These are phyloP conservation scores for Coregonus ussuriensis DNA, from an alignment of 2,797 vertebrate species.

Conservation along the genomic window DNA sequence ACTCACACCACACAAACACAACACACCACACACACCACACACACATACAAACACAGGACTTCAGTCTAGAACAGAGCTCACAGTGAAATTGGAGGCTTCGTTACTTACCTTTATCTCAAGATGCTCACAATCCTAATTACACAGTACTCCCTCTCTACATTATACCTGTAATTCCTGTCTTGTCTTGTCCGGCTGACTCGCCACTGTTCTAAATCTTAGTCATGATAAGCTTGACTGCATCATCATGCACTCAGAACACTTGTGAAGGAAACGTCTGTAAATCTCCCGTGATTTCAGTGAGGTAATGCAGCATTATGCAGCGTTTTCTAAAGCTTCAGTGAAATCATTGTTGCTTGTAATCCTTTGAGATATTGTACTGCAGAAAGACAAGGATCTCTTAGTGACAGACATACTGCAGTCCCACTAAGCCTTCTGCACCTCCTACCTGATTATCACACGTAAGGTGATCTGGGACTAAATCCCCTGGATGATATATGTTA, in stretches of 20 bases:
- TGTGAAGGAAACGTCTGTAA: not conserved
- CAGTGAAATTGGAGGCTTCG: not conserved
- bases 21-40: too few species aligned
- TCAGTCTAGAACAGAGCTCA: not conserved
- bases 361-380: not conserved
- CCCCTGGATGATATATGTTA: not conserved
- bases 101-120: not conserved
- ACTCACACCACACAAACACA: too few species aligned
- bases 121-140: not conserved
- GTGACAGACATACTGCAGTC: not conserved
- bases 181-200: not conserved
- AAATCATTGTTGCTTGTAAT: constrained; percentile 16
- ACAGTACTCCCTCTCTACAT: not conserved
- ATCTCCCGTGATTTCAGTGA: constrained; percentile 6
- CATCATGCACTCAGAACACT: not conserved
- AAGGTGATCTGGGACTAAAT: not conserved
- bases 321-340: not conserved
- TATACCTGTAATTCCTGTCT: not conserved
- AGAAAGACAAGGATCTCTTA: not conserved
- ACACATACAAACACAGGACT: too few species aligned
- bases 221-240: not conserved
- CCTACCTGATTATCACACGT: not conserved
- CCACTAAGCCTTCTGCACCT: not conserved
- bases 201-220: not conserved
- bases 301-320: constrained; percentile 8